Evolutionary conservation across 2,113 vertebrate species (phyloP), one percentile per base, ranked within the genome.

Genomic region (Serinus canaria): DNA sequence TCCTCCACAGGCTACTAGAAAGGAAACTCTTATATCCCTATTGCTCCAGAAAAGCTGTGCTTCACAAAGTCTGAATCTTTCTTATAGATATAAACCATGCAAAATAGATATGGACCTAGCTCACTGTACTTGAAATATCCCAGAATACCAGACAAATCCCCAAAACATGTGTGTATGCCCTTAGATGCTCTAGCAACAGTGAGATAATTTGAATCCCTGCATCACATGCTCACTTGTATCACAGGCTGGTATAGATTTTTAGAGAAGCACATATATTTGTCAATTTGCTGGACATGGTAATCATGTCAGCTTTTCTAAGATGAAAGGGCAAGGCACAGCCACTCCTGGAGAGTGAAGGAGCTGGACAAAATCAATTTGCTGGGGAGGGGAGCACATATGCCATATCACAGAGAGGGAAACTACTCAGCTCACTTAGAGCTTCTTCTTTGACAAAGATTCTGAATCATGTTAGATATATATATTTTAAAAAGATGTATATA

Each of bases 81-180:
- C 1, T 2, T 55, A 25, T 3, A n/a, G 11, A 31, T 0, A 2
- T 31, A 66, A 15, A 2, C 6, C 3, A 28, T 35, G 15, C 21
- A 68, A 87, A 82, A 72, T 14, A 69, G 52, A 7, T 47, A 55
- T 3, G 15, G 25, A 55, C 13, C 2, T 15, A 13, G 6, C 13
- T 89, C 24, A 58, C 3, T 13, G 15, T 63, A 53, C 39, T 27
- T 33, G 49, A 84, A 87, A 50, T 49, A 8, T 17, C 67, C 33
- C 20, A 63, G 44, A 46, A 39, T 13, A 33, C 4, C 11, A 35
- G 10, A 8, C 22, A 14, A 87, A 63, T 20, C 17, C 19, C 13
- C 7, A 12, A 58, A 81, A 66, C 2, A n/a, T 20, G 1, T 37
- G 11, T 16, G 8, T 13, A 6, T 46, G 21, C 13, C 80, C 19